Evolutionary conservation across 2,888 invertebrate species (phyloP), one percentile per base, ranked within the genome.

Genomic region (Drosophila phalerata): DNA sequence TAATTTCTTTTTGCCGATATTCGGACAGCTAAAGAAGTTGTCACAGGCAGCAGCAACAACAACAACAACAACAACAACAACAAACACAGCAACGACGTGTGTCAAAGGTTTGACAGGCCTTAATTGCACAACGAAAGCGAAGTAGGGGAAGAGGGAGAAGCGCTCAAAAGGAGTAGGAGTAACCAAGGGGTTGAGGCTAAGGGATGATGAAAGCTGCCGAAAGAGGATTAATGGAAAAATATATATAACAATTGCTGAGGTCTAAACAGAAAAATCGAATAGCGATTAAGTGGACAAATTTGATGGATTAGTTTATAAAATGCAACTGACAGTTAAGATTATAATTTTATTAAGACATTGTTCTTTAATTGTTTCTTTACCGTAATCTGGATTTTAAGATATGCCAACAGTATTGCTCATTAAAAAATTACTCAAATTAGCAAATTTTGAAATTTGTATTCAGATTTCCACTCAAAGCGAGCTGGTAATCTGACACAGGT

Each of bases 51-150:
- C 40, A 43, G 3, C 47, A 49, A 51, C 22, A 51, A 8, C 28
- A 43, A 5, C 47, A 49, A 51, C 22, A 51, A 8, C 28, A 28
- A 8, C 28, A 28, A 6, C 25, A 25, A 5, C 25, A 25, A 48
- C 45, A 65, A 62, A 32, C 53, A 17, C 56, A 65, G 48, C 61
- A 40, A 75, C 67, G 76, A 75, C 80, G 80, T 80, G 85, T 85
- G 88, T 90, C 89, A 90, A 87, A 85, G 83, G 83, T 89, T 90
- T 87, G 85, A 81, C 89, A 90, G 87, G 84, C 81, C 84, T 86
- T 85, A 88, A 85, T 84, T 88, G 89, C 77, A 66, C 72, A 49
- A 52, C 75, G 47, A 64, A 64, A 49, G 45, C 74, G 49, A 64
- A 64, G 45, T 53, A 62, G 49, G 55, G 45, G 42, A 57, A 19